Conservation (phyloP, 2,113 vertebrate species). For the Lampris incognitus region DNA sequence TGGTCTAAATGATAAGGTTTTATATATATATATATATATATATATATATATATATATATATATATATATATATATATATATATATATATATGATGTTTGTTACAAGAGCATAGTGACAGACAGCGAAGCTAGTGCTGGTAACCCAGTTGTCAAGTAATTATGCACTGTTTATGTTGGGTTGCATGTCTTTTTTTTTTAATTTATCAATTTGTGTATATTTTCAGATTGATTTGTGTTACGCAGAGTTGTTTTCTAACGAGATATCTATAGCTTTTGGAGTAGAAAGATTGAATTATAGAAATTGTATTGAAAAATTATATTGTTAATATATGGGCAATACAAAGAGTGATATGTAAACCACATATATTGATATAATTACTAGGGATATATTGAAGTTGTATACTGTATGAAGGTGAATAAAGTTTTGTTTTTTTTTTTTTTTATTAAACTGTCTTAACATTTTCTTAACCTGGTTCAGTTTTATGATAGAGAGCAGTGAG, state of each 20-base stretch:
- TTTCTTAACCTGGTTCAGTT: background rate
- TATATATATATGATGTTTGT: background rate
- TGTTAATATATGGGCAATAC: constrained; percentile 33
- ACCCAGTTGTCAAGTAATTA: constrained; percentile 27
- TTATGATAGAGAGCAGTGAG: background rate
- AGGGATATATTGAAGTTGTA: constrained; percentile 59
- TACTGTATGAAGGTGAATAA: constrained; percentile 75
- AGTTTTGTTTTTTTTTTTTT: constrained; percentile 67
- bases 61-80: background rate
- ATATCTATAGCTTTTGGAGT: constrained; percentile 49
- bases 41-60: background rate
- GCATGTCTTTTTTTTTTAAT: constrained; percentile 42
- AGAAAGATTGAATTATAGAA: constrained; percentile 32
- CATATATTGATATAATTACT: constrained; percentile 43
- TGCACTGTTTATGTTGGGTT: constrained; percentile 32
- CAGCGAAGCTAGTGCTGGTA: background rate
- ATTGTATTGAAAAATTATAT: constrained; percentile 33
- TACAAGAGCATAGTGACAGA: constrained; percentile 9
- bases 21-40: background rate
- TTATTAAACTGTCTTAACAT: constrained; percentile 27
- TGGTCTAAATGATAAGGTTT: constrained; percentile 27
- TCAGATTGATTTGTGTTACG: constrained; percentile 55
- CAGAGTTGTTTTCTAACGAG: constrained; percentile 55
- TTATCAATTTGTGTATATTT: constrained; percentile 41
- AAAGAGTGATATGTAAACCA: constrained; percentile 34